Base-by-base conservation (phyloP, 92 coral and sea anemone species). In the Desmophyllum pertusum region DNA sequence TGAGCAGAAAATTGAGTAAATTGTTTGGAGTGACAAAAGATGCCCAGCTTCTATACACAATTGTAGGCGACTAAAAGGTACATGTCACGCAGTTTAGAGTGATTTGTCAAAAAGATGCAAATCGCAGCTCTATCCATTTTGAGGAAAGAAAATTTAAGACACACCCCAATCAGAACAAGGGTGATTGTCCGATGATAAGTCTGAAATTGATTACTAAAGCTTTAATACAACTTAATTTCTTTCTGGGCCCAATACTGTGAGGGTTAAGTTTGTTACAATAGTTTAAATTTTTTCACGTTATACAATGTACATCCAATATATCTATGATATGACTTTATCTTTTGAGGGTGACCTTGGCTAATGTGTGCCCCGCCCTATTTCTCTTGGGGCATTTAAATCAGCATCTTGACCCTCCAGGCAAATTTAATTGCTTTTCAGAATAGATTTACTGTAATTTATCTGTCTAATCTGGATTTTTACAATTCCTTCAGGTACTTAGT, bases 1-100 rank as follows among this genome's bases (percentile, higher is more conserved):
- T 96, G 81, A 85, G 57, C 21, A 51, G 59, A 80, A 63, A 78
- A 63, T 30, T 29, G 39, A 4, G 17, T 30, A 25, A 17, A 27
- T 14, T 10, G n/a, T 25, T 1, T 71, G 37, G 31, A 40, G 21
- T 53, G 29, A 19, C 19, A 19, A 53, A 53, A 6, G 3, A 8
- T 59, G 35, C 65, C 31, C 33, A n/a, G n/a, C n/a, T 27, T 1
- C 8, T 59, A 14, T 27, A 23, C 9, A 10, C 9, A 27, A 25
- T 59, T 59, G 17, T 59, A n/a, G 4, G 15, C 10, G 27, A 25
- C 17, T 27, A 14, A 33, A 66, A 30, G 13, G 42, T 53, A 14
- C 21, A n/a, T 59, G 65, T 59, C 33, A 59, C 65, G 27, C 31
- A 29, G 31, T 59, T 59, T 59, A 1, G 14, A 59, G 15, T 59